Conservation (phyloP, 1,140 invertebrate genomes). For the Heliothis virescens region DNA sequence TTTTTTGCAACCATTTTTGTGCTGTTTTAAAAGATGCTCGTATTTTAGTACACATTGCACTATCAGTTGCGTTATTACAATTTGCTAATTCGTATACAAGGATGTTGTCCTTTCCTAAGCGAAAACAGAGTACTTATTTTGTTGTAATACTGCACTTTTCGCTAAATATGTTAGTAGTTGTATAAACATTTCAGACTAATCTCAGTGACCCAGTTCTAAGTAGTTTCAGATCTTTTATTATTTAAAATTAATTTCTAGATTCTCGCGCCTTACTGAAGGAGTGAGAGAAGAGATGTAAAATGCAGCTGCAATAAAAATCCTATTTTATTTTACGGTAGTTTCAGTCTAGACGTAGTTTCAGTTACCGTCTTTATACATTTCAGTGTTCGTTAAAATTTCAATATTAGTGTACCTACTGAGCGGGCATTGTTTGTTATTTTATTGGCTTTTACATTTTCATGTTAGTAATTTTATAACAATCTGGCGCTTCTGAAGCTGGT, state of each 20-base stretch:
- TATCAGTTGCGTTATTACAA: no score
- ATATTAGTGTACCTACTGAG: neutral
- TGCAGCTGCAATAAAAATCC: neutral
- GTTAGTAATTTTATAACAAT: no score
- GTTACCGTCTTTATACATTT: neutral
- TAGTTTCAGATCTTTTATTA: neutral
- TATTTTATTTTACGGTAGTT: slow-evolving; percentile 8
- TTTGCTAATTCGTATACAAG: no score
- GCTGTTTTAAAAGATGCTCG: neutral
- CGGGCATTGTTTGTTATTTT: no score
- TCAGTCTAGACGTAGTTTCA: slow-evolving; percentile 20
- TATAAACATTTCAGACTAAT: no score
- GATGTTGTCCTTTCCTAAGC: no score
- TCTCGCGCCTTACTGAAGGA: neutral
- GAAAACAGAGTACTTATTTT: no score
- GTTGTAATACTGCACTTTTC: no score
- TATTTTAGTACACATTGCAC: neutral
- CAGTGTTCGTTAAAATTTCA: slow-evolving; percentile 2
- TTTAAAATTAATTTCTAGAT: neutral
- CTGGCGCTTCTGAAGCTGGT: no score
- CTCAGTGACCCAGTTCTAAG: neutral
- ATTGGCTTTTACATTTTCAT: no score
- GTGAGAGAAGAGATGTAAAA: neutral
- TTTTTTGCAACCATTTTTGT: neutral
- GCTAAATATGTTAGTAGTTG: no score